These are phyloP conservation scores for Grammomys surdaster DNA, from an alignment of 2,113 vertebrate species.

Conservation along the genomic window DNA sequence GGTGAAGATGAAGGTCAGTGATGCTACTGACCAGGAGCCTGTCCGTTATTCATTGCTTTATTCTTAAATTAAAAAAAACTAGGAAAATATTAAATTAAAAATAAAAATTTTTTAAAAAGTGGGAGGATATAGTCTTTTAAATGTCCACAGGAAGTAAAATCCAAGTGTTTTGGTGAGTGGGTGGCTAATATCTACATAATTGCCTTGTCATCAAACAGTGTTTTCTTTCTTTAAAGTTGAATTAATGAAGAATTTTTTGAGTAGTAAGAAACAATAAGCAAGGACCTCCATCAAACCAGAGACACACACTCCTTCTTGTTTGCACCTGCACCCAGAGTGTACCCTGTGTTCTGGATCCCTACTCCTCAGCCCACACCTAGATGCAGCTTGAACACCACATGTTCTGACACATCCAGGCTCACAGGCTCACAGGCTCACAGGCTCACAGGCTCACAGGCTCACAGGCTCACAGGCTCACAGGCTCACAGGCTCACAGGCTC, in stretches of 20 bases:
- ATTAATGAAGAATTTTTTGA: background rate
- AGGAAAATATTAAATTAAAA: background rate
- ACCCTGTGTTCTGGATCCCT: too few species aligned
- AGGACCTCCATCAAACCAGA: too few species aligned
- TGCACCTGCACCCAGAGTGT: too few species aligned
- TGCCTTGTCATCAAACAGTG: background rate
- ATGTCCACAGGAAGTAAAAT: background rate
- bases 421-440: too few species aligned
- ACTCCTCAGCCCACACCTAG: too few species aligned
- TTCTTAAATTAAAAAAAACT: slow-evolving; percentile 76
- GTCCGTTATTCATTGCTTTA: slow-evolving; percentile 53
- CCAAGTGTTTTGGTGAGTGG: background rate
- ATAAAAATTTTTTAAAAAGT: background rate
- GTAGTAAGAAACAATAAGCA: background rate
- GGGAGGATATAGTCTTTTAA: background rate
- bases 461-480: too few species aligned
- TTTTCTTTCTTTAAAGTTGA: background rate
- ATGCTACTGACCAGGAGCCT: slow-evolving; percentile 71
- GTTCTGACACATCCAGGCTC: too few species aligned
- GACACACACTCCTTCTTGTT: too few species aligned
- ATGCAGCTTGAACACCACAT: too few species aligned
- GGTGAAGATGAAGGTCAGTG: slow-evolving; percentile 41
- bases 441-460: too few species aligned
- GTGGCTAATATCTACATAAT: background rate
- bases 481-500: too few species aligned